Conservation (phyloP, 2,797 vertebrate genomes). For the Girardinus metallicus region DNA sequence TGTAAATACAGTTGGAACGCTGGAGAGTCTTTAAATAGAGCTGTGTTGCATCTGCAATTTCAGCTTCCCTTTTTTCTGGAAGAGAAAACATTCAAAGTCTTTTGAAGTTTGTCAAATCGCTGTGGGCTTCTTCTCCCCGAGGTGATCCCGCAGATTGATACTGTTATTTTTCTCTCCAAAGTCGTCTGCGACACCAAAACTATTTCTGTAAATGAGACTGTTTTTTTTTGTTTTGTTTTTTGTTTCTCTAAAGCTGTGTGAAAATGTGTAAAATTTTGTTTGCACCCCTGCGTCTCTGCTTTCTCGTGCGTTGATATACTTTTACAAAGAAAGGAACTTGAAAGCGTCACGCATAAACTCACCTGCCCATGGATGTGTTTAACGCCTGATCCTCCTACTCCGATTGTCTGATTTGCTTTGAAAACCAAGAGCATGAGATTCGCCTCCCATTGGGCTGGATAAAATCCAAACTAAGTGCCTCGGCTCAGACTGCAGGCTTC, state of each 20-base stretch:
- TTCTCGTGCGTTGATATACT: constrained; percentile 9
- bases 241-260: constrained; percentile 23
- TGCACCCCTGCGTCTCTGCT: not conserved
- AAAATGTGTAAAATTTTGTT: constrained; percentile 7
- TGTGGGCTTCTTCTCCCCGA: constrained; percentile 57
- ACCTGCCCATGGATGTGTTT: constrained; percentile 32
- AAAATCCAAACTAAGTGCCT: constrained; percentile 64
- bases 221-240: not conserved
- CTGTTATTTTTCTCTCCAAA: constrained; percentile 51
- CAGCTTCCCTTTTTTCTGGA: constrained; percentile 27
- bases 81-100: constrained; percentile 62
- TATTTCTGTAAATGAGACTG: constrained; percentile 34
- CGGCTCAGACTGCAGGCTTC: constrained; percentile 53
- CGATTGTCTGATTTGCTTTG: constrained; percentile 45
- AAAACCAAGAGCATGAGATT: constrained; percentile 59
- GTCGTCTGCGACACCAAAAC: constrained; percentile 41
- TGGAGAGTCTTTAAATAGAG: constrained; percentile 73
- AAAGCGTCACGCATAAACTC: constrained; percentile 17
- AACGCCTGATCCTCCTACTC: constrained; percentile 42
- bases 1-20: constrained; percentile 77
- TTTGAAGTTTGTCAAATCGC: constrained; percentile 78
- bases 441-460: constrained; percentile 64
- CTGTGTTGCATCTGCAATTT: constrained; percentile 66
- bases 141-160: constrained; percentile 62
- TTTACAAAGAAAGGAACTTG: not conserved